phyloP scores from a whole-genome alignment of 1,140 invertebrate species.

The Procambarus clarkii region DNA sequence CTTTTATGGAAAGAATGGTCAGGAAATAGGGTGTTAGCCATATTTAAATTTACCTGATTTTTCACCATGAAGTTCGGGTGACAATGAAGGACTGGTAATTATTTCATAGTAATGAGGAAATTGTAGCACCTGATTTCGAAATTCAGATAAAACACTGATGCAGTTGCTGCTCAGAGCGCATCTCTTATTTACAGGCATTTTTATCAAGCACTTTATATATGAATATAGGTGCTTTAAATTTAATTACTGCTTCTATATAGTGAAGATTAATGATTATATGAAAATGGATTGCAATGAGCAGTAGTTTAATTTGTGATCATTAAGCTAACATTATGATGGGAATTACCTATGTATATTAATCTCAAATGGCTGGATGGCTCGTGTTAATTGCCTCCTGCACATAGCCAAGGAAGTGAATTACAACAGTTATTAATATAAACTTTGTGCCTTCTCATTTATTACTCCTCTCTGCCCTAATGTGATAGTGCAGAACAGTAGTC shows the following conservation, averaged over 20 bases:
- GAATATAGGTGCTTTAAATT: conserved; percentile 8
- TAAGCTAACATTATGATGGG: background rate
- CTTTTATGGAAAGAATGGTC: background rate
- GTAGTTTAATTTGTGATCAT: background rate
- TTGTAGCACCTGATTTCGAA: background rate
- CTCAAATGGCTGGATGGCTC: background rate
- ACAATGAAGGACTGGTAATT: background rate
- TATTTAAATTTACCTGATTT: background rate
- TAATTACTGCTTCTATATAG: background rate
- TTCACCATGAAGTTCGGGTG: background rate
- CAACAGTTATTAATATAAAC: conserved; percentile 26
- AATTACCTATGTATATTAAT: background rate
- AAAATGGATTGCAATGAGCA: background rate
- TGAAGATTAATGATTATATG: background rate
- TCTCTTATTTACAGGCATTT: background rate
- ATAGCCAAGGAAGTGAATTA: background rate
- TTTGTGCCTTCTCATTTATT: conserved; percentile 63
- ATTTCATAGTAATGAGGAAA: background rate
- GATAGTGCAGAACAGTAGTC: conserved; percentile 8
- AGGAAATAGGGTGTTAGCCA: background rate
- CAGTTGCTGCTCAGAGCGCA: background rate
- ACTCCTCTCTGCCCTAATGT: conserved; percentile 8
- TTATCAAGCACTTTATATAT: background rate
- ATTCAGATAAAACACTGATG: background rate
- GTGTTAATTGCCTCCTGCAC: background rate